Evolutionary conservation across 2,888 invertebrate genomes (phyloP).

Genomic region (Caenorhabditis sp.): DNA sequence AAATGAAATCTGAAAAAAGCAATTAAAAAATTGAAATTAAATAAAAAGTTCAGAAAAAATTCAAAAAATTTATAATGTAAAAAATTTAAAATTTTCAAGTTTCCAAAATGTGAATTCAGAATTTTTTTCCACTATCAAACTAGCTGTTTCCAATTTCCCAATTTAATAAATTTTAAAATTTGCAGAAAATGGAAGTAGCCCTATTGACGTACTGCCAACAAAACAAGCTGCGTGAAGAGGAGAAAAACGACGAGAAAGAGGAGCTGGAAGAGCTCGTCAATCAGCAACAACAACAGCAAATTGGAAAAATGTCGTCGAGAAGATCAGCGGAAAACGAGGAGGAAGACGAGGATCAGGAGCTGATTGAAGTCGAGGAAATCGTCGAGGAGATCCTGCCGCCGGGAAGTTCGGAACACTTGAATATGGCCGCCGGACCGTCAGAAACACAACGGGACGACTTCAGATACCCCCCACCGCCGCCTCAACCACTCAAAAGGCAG

Average conservation of each 20-base stretch:
- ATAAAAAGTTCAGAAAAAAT: too few relatives aligned
- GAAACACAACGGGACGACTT: not conserved
- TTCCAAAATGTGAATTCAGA: too few relatives aligned
- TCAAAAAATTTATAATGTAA: too few relatives aligned
- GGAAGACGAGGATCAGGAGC: not conserved
- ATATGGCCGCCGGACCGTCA: not conserved
- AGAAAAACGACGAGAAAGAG: too few relatives aligned
- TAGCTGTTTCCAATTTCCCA: too few relatives aligned
- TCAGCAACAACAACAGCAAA: too few relatives aligned
- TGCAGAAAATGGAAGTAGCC: slow-evolving; percentile 44
- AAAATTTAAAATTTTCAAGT: too few relatives aligned
- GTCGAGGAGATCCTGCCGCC: not conserved
- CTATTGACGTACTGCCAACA: slow-evolving; percentile 17
- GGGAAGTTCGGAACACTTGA: not conserved
- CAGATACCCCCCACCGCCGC: not conserved
- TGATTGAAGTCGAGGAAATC: not conserved
- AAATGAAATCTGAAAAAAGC: too few relatives aligned
- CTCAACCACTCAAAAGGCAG: not conserved
- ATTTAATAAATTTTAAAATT: not conserved
- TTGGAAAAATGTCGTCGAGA: not conserved
- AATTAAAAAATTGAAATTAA: too few relatives aligned
- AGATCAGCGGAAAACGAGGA: not conserved
- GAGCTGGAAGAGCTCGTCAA: not conserved
- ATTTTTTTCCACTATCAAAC: too few relatives aligned
- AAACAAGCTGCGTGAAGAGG: not conserved